Percentiles rank a stretch among this genome's conserved stretches.
Evolutionary conservation across 2,113 vertebrate genomes (phyloP).

Genomic region (Oncorhynchus keta): DNA sequence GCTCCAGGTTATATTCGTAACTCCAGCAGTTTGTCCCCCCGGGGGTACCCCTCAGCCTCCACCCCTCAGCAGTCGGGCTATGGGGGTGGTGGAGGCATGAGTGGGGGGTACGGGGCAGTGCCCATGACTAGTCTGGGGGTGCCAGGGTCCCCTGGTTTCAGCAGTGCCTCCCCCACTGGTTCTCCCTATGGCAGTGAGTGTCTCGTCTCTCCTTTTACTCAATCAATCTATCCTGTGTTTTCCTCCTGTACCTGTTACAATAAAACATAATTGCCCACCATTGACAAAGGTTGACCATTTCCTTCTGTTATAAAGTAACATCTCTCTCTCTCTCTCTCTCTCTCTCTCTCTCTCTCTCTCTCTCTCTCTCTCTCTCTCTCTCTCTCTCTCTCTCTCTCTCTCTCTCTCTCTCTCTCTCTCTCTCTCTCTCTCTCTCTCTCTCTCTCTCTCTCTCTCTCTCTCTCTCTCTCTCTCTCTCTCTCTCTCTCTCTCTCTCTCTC

Average conservation of each 20-base stretch:
- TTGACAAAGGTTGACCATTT: neutral
- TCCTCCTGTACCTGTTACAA: neutral
- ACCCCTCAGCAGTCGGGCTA: slow-evolving; percentile 95
- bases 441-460: no score
- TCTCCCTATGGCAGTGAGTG: slow-evolving; percentile 91
- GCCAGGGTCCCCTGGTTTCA: slow-evolving; percentile 92
- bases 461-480: neutral
- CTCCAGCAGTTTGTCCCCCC: slow-evolving; percentile 94
- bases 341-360: neutral
- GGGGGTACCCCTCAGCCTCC: slow-evolving; percentile 94
- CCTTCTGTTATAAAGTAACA: neutral
- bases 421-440: no score
- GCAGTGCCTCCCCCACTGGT: slow-evolving; percentile 89
- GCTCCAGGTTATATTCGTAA: slow-evolving; percentile 91
- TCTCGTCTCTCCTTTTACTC: neutral
- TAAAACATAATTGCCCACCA: no score
- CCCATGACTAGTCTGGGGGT: slow-evolving; percentile 95
- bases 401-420: slow-evolving; percentile 8
- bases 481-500: neutral
- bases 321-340: no score
- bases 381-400: neutral
- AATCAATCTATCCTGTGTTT: no score
- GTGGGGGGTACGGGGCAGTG: slow-evolving; percentile 93
- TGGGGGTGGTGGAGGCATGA: slow-evolving; percentile 90
- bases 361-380: neutral